These are phyloP conservation scores for Eristalinus aeneus DNA, from an alignment of 2,888 invertebrate species.

Conservation along the genomic window DNA sequence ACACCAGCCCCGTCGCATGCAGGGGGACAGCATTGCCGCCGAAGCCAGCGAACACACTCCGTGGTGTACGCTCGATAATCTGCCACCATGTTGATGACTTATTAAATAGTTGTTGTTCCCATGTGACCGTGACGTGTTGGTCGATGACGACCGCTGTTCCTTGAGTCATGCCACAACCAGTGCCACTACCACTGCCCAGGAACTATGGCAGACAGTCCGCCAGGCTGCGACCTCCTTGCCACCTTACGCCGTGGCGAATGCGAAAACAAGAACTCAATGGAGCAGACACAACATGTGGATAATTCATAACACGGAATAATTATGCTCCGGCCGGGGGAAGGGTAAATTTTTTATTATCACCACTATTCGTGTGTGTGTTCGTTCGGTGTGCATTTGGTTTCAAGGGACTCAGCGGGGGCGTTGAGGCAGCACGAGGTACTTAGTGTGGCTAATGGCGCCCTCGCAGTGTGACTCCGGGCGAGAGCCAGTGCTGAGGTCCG, in stretches of 20 bases:
- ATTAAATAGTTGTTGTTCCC: conserved; percentile 63
- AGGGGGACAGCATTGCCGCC: neutral
- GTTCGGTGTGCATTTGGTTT: conserved; percentile 28
- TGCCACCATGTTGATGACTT: conserved; percentile 61
- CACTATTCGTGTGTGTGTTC: conserved; percentile 44
- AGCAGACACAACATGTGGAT: conserved; percentile 27
- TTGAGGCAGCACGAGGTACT: neutral
- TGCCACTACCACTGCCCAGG: neutral
- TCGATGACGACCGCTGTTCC: conserved; percentile 46
- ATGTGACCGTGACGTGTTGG: conserved; percentile 64
- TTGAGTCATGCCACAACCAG: conserved; percentile 6
- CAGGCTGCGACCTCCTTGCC: neutral
- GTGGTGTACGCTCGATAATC: conserved; percentile 28
- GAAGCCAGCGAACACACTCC: neutral
- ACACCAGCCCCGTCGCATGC: neutral
- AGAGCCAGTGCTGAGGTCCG: neutral
- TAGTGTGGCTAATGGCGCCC: neutral
- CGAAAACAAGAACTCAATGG: neutral
- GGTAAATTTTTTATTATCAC: conserved; percentile 68
- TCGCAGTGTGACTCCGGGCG: neutral
- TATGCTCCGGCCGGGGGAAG: conserved; percentile 49
- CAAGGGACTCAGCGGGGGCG: conserved; percentile 4
- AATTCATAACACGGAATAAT: conserved; percentile 63
- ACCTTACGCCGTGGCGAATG: neutral
- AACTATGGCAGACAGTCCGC: conserved; percentile 3